Base-by-base conservation (phyloP, 92 coral and sea anemone species). In the Palythoa grandiflora region DNA sequence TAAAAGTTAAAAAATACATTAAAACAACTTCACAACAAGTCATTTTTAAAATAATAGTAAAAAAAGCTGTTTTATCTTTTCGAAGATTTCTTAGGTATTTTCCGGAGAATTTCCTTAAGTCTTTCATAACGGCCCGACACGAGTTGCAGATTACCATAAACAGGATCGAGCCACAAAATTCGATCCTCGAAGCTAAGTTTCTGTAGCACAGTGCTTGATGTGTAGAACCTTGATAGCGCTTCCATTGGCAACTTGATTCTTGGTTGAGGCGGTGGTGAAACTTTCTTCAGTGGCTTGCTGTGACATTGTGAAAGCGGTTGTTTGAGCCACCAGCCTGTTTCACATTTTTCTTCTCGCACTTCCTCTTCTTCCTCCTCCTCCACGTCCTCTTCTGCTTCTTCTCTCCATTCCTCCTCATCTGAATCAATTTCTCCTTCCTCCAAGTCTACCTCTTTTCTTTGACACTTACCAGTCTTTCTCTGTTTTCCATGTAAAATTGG, bases 91-190 rank as follows among this genome's bases (percentile, higher is more conserved):
- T 81, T 80, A 21, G 72, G 59, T 52, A 66, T 93, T 47, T 91
- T 93, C 52, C 93, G 94, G 55, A 97, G 90, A 35, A 97, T 96
- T 48, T 93, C 92, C 80, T 93, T 95, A 36, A 97, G 92, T 61
- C 73, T 94, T 19, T 97, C 99, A 78, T 93, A 97, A 15, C 99
- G 90, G 36, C 99, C 99, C 2, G 99, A 92, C 7, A 94, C 93
- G 5, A 96, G 94, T 50, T 97, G 99, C 20, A 97, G 87, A 77
- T 97, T 97, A 14, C 99, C 99, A 87, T 92, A 97, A 37, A 97
- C 92, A 37, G 99, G 99, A 75, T 97, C 99, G 75, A 97, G 77
- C 99, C 99, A 97, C 96, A 96, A 91, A 36, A 93, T 89, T 39
- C 99, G 70, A 75, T 97, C 98, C 86, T 97, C 97, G 75, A 94